These are phyloP conservation scores for Varecia variegata DNA, from an alignment of 2,797 vertebrate species.

Conservation along the genomic window DNA sequence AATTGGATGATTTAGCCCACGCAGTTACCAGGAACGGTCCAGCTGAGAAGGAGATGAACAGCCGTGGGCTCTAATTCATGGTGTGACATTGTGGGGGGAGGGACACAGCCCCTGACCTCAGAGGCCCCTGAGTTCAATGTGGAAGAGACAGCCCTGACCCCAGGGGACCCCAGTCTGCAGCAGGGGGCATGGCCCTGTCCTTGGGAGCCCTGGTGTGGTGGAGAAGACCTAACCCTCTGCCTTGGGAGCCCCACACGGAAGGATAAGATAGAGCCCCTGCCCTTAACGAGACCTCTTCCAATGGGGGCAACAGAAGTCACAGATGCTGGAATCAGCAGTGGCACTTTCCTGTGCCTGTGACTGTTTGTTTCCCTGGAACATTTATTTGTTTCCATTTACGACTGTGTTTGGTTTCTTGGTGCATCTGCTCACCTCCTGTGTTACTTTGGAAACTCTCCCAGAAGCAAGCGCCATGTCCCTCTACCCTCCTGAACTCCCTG, in stretches of 20 bases:
- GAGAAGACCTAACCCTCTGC: background rate
- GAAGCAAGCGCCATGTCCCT: background rate
- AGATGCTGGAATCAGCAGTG: background rate
- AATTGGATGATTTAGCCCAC: background rate
- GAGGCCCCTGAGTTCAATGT: background rate
- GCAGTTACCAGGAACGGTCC: background rate
- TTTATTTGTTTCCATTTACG: constrained; percentile 44
- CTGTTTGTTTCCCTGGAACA: constrained; percentile 27
- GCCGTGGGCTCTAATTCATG: background rate
- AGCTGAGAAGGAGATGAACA: background rate
- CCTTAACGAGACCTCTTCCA: background rate
- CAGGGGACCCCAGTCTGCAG: background rate
- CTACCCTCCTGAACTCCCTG: background rate
- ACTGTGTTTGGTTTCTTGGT: background rate
- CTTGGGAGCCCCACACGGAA: background rate
- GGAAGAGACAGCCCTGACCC: background rate
- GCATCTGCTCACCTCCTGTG: constrained; percentile 46
- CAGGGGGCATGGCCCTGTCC: background rate
- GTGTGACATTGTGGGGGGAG: background rate
- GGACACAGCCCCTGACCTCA: background rate
- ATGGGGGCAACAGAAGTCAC: background rate
- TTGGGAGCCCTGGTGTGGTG: background rate
- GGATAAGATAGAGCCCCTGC: background rate
- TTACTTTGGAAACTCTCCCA: constrained; percentile 50
- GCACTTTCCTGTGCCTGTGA: background rate